A percentile compares a stretch with the other conserved stretches of the same genome.
These are phyloP conservation scores for Lepilemur septentrionalis DNA, from an alignment of 2,797 vertebrate species.

Conservation along the genomic window DNA sequence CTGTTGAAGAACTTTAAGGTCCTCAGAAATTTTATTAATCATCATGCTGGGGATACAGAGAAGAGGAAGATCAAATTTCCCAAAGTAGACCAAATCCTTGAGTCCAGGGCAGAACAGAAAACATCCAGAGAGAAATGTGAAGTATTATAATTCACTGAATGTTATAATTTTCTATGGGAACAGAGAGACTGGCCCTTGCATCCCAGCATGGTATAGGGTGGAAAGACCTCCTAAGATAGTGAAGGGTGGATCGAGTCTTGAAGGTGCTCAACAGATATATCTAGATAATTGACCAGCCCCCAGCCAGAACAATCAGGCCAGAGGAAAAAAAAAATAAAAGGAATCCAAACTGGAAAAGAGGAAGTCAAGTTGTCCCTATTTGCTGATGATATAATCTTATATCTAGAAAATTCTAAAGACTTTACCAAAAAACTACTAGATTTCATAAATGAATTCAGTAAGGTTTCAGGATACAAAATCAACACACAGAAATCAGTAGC, in stretches of 20 bases:
- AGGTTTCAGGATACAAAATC: no score
- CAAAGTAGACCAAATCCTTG: not conserved
- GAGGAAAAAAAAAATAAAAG: no score
- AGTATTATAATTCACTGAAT: not conserved
- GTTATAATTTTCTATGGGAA: not conserved
- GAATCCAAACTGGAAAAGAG: no score
- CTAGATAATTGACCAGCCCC: not conserved
- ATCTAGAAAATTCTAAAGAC: no score
- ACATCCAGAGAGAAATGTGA: not conserved
- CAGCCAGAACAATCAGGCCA: not conserved
- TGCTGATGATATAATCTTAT: no score
- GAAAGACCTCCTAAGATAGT: not conserved
- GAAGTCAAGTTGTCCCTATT: no score
- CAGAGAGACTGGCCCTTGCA: not conserved
- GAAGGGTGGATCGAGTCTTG: not conserved
- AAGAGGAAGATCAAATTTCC: not conserved
- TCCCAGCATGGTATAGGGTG: not conserved
- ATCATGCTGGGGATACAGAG: not conserved
- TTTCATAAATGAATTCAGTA: no score
- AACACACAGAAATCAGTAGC: no score
- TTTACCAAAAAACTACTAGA: no score
- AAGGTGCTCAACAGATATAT: not conserved
- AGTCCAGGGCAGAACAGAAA: not conserved
- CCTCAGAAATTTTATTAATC: not conserved
- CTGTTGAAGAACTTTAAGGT: not conserved